Conservation (phyloP, 2,113 vertebrate genomes). For the Merops nubicus region DNA sequence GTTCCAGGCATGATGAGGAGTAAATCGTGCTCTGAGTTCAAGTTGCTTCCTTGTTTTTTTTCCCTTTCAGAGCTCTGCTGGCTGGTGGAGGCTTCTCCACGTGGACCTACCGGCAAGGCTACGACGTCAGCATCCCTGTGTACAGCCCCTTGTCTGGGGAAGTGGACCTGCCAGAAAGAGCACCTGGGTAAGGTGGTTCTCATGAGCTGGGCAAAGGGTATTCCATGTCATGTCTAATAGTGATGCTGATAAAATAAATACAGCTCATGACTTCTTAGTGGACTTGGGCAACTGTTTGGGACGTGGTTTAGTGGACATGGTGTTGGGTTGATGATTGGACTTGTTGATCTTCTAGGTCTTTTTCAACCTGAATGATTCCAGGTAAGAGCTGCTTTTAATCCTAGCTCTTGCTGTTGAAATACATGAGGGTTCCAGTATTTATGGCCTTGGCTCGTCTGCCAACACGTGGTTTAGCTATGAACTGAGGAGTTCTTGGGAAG, state of each 20-base stretch:
- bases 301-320: too few species aligned
- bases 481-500: neutral
- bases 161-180: slow-evolving; percentile 87
- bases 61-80: slow-evolving; percentile 85
- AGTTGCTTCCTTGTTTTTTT: slow-evolving; percentile 23
- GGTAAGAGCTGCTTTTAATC: neutral
- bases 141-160: slow-evolving; percentile 91
- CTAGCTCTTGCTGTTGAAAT: neutral
- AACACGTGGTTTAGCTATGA: neutral
- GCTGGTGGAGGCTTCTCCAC: slow-evolving; percentile 97
- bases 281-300: neutral
- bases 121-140: slow-evolving; percentile 97
- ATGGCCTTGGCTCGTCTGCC: neutral
- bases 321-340: too few species aligned
- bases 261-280: neutral
- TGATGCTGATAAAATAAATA: neutral
- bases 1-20: neutral
- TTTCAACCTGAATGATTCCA: too few species aligned
- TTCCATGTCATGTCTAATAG: neutral
- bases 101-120: slow-evolving; percentile 98
- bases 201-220: neutral
- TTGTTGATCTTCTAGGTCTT: too few species aligned
- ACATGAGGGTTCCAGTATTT: neutral
- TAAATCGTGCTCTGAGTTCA: fast-evolving
- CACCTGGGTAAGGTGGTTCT: slow-evolving; percentile 84